Evolutionary conservation across 2,113 vertebrate genomes (phyloP).

Genomic region (Barnardius zonarius): DNA sequence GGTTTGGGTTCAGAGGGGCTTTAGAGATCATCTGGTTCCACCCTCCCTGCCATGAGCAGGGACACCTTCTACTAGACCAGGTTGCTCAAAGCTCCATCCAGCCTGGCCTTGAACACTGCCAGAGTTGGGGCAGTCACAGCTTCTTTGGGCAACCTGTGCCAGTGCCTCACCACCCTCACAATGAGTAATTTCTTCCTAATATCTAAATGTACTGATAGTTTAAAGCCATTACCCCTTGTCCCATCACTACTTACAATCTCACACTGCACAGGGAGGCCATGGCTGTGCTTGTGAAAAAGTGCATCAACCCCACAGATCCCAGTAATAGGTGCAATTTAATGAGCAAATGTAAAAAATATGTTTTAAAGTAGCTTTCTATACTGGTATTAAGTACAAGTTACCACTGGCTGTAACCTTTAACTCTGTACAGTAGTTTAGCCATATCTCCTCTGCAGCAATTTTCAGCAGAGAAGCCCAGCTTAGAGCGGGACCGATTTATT

Average conservation of each 20-base stretch:
- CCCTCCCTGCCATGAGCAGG: neutral
- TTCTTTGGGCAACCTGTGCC: neutral
- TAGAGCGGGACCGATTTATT: neutral
- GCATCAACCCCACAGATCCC: neutral
- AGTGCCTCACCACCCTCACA: neutral
- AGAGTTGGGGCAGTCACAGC: neutral
- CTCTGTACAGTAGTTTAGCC: neutral
- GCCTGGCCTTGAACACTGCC: neutral
- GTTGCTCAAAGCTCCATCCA: neutral
- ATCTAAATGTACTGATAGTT: neutral
- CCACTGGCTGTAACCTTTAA: neutral
- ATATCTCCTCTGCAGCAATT: accelerated
- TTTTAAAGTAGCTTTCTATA: neutral
- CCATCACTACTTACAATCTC: neutral
- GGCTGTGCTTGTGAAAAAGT: neutral
- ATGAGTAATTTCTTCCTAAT: neutral
- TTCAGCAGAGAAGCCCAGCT: neutral
- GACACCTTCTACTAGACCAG: neutral
- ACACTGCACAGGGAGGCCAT: neutral
- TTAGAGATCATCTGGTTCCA: neutral
- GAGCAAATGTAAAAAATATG: neutral
- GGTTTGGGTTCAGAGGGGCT: neutral
- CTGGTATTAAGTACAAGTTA: neutral
- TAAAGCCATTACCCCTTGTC: neutral
- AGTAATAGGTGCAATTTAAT: neutral